Conservation (phyloP, 2,888 invertebrate species). For the Pharmacophagus antenor region DNA sequence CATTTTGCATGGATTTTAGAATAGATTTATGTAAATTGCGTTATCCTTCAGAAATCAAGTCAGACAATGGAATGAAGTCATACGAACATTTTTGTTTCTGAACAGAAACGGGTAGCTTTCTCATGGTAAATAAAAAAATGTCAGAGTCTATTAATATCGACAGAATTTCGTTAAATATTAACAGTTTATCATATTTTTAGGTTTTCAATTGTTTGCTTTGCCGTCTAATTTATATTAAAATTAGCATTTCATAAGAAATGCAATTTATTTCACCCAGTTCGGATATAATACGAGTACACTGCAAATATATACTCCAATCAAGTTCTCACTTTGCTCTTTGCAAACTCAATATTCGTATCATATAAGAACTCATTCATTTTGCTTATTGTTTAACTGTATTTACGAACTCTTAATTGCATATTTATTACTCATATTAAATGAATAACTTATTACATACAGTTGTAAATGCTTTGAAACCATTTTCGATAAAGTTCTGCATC, state of each 20-base stretch:
- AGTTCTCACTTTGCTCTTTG: background rate
- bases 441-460: constrained; percentile 10
- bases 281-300: background rate
- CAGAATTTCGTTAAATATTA: no score
- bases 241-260: background rate
- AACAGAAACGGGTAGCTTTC: no score
- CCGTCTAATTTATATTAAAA: background rate
- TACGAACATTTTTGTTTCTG: no score
- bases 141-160: no score
- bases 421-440: constrained; percentile 13
- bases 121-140: no score
- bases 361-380: constrained; percentile 9
- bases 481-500: no score
- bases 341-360: constrained; percentile 1
- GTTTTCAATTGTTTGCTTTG: no score
- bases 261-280: background rate
- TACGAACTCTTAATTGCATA: constrained; percentile 1
- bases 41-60: no score
- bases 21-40: no score
- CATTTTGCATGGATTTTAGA: no score
- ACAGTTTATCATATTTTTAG: no score
- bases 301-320: background rate
- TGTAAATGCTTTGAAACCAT: background rate
- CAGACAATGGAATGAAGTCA: no score
- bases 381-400: constrained; percentile 5